Evolutionary conservation across 1,140 invertebrate species (phyloP).

Genomic region (Linepithema humile): DNA sequence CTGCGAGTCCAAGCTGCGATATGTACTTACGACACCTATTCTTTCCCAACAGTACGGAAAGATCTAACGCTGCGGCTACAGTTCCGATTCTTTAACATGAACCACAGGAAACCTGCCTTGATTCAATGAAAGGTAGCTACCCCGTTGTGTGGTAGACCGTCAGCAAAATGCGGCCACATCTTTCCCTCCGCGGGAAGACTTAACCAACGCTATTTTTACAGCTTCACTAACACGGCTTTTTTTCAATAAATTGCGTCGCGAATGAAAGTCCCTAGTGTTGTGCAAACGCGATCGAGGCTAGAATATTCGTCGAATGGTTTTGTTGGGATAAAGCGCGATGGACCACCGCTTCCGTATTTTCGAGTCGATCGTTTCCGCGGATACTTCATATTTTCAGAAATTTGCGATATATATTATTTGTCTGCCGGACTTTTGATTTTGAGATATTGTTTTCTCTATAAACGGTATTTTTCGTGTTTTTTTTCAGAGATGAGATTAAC

Average conservation of each 20-base stretch:
- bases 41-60: constrained; percentile 93
- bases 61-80: constrained; percentile 95
- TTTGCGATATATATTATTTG: no score
- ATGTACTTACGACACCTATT: constrained; percentile 74
- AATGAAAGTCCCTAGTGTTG: not conserved
- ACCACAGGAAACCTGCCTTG: constrained; percentile 93
- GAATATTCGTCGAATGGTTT: not conserved
- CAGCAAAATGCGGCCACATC: constrained; percentile 54
- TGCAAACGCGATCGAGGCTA: not conserved
- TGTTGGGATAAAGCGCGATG: not conserved
- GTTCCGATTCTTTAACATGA: constrained; percentile 97
- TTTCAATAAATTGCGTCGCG: not conserved
- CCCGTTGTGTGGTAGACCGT: constrained; percentile 58
- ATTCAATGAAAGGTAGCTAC: constrained; percentile 89
- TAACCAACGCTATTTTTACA: constrained; percentile 57
- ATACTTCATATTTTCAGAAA: not conserved
- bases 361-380: not conserved
- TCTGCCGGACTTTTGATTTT: no score
- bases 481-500: no score
- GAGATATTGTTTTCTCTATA: no score
- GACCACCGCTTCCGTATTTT: not conserved
- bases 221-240: constrained; percentile 65
- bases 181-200: constrained; percentile 29
- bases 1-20: constrained; percentile 60
- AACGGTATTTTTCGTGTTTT: no score